Conservation (phyloP, 2,113 vertebrate genomes). For the Gnathonemus echidnorhynchus region DNA sequence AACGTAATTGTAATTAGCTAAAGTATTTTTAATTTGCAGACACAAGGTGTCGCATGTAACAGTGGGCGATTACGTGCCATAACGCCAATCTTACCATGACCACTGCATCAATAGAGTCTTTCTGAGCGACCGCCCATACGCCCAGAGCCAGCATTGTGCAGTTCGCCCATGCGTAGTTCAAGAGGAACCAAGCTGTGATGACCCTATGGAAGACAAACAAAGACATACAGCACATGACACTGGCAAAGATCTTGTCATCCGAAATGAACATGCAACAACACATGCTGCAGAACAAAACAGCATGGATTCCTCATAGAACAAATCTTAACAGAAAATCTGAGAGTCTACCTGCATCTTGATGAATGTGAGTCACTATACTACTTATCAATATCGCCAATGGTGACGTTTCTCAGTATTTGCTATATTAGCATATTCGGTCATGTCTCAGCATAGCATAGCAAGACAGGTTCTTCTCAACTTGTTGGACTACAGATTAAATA, state of each 20-base stretch:
- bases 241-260: not conserved
- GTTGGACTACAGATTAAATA: not conserved
- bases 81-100: slow-evolving; percentile 71
- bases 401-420: not conserved
- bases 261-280: not conserved
- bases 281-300: not conserved
- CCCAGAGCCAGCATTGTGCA: slow-evolving; percentile 78
- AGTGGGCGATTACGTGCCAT: not conserved
- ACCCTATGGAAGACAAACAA: slow-evolving; percentile 57
- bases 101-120: slow-evolving; percentile 85
- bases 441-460: not conserved
- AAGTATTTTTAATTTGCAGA: not conserved
- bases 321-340: not conserved
- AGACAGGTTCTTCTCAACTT: not conserved
- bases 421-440: not conserved
- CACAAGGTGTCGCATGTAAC: not conserved
- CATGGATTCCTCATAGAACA: not conserved
- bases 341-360: not conserved
- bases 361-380: not conserved
- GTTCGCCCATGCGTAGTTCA: slow-evolving; percentile 72
- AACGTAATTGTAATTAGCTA: not conserved
- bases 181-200: slow-evolving; percentile 53
- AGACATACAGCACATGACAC: not conserved
- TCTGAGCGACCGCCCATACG: slow-evolving; percentile 85
- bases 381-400: not conserved